A percentile compares a stretch with the other conserved stretches of the same genome.
Conservation (phyloP, 2,113 vertebrate genomes). For the Agelaius tricolor region DNA sequence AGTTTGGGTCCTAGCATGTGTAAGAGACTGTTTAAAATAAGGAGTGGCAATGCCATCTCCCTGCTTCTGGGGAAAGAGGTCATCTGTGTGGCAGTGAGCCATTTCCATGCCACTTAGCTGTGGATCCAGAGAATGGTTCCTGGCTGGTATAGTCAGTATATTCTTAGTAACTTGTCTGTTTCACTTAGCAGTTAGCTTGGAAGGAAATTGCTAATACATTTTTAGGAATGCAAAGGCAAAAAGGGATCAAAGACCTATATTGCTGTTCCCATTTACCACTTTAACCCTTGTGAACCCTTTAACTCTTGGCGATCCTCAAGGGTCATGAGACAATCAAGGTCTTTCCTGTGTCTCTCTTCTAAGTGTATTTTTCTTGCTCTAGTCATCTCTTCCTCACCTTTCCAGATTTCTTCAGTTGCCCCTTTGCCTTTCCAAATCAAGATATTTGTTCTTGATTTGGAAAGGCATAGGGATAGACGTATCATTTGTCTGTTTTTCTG, state of each 20-base stretch:
- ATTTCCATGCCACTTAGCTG: background rate
- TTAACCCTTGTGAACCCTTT: background rate
- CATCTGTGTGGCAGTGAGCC: background rate
- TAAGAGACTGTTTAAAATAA: background rate
- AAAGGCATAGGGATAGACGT: too few relatives aligned
- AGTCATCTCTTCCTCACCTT: background rate
- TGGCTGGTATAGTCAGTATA: background rate
- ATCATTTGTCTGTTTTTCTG: background rate
- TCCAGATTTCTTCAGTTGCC: background rate
- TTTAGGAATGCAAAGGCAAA: background rate
- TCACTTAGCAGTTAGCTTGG: background rate
- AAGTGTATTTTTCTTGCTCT: background rate
- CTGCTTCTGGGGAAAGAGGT: background rate
- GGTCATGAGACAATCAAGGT: background rate
- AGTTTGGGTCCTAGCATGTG: background rate
- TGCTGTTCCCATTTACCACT: background rate
- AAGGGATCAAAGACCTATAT: background rate
- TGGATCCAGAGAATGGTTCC: background rate
- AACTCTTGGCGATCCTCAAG: background rate
- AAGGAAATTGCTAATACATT: background rate
- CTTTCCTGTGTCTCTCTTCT: background rate
- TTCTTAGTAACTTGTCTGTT: background rate
- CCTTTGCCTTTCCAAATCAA: background rate
- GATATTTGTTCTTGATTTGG: background rate
- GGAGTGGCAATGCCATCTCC: background rate